Evolutionary conservation across 2,888 invertebrate genomes (phyloP), one percentile per base, ranked within the genome.

Genomic region (Acrocera orbiculus): DNA sequence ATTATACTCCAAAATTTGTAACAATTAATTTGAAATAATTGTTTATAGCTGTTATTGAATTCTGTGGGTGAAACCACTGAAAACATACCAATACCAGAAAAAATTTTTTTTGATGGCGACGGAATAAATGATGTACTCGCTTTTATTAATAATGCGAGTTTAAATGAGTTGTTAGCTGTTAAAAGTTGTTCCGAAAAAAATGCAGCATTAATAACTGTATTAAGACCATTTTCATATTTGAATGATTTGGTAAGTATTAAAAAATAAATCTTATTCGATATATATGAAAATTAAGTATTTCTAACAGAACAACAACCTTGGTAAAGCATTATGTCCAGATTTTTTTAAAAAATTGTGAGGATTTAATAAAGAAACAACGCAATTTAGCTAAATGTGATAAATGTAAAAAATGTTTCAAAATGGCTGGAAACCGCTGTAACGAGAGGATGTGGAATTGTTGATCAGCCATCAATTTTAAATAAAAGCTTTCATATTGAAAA

Each of bases 141-240:
- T 29, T 90, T 90, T 57, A 72, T 92, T 50, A 78, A 83, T 52
- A 76, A 64, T 7, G 82, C 83, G 20, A 69, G 70, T 20, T 47
- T 70, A 36, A 69, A 69, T n/a, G 92, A 93, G 54, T 57, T 92
- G 22, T 65, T 73, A 10, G 59, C 76, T 10, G 74, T 90, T 46
- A 76, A 76, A 36, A 74, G 76, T 0, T 82, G 86, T 50, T 82
- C 86, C 0, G 77, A 76, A 54, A 90, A 85, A 54, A 89, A 85
- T 54, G 81, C 79, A 0, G 75, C 82, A 22, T 64, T 71, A 2
- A 74, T 93, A 34, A 58, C 83, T 15, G 64, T 74, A 13, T 56
- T 70, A 34, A 64, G 92, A 34, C 92, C 93, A 0, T 93, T 85
- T 51, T 62, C 62, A 5, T 71, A 72, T 42, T 90, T 89, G 87